Conservation (phyloP, 2,888 invertebrate species). For the Tortrix viridana region DNA sequence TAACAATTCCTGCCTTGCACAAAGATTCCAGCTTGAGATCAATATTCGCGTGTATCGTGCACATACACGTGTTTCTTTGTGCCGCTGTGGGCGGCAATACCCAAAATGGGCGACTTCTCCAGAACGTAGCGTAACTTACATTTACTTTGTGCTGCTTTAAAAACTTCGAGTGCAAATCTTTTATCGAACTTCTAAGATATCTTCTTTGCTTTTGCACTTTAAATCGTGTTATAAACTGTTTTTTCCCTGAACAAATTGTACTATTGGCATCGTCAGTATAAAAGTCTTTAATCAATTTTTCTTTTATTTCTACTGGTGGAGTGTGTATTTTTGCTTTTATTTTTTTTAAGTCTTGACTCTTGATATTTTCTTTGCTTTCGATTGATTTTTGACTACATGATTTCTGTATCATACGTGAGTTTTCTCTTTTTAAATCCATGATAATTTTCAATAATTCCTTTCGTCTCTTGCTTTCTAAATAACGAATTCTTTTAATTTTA, state of each 20-base stretch:
- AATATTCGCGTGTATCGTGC: constrained; percentile 3
- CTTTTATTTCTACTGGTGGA: background rate
- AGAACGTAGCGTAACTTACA: constrained; percentile 2
- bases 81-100: constrained; percentile 6
- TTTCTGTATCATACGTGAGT: constrained; percentile 2
- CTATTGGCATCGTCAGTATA: constrained; percentile 10
- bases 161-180: constrained; percentile 6
- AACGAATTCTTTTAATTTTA: too few species aligned
- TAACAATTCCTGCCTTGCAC: constrained; percentile 1
- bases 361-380: background rate
- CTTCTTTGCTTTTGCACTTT: constrained; percentile 7
- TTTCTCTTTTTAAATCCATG: too few species aligned
- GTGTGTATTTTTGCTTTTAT: background rate
- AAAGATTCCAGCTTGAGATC: constrained; percentile 7
- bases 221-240: constrained; percentile 6
- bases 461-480: too few species aligned
- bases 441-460: too few species aligned
- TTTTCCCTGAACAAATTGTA: constrained; percentile 8
- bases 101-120: constrained; percentile 6
- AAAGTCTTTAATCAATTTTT: constrained; percentile 6
- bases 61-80: constrained; percentile 12
- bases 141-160: constrained; percentile 4
- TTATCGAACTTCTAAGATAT: background rate
- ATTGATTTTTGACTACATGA: background rate
- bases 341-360: background rate